These are phyloP conservation scores for Nannobrachium achirus DNA, from an alignment of 2,113 vertebrate species.

Conservation along the genomic window DNA sequence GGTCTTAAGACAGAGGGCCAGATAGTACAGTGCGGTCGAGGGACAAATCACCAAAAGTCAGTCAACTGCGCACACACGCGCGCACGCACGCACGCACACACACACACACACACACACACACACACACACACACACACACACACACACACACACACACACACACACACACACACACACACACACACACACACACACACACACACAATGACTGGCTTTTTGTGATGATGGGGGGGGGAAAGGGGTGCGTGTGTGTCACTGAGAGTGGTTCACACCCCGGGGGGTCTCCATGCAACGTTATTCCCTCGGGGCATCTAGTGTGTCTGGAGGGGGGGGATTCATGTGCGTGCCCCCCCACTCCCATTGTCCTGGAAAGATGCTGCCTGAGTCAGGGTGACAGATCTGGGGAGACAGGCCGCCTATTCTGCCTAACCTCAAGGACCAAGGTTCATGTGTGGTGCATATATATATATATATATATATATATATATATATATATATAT, in stretches of 20 bases:
- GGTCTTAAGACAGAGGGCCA: constrained; percentile 63
- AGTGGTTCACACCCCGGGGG: constrained; percentile 49
- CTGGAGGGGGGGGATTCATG: constrained; percentile 41
- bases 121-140: constrained; percentile 48
- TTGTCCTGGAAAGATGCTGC: constrained; percentile 64
- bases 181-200: constrained; percentile 45
- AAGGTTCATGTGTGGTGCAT: too few species aligned
- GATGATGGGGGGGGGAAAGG: constrained; percentile 33
- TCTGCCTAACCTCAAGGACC: neutral
- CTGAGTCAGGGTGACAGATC: constrained; percentile 71
- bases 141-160: constrained; percentile 44
- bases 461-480: too few species aligned
- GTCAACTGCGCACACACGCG: constrained; percentile 62
- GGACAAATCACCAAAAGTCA: constrained; percentile 72
- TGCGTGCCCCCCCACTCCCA: constrained; percentile 25
- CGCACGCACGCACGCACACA: constrained; percentile 47
- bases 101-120: constrained; percentile 48
- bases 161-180: too few species aligned
- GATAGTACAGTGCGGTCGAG: constrained; percentile 60
- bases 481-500: too few species aligned
- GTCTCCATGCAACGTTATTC: constrained; percentile 54
- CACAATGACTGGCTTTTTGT: constrained; percentile 61
- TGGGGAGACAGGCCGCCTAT: constrained; percentile 55
- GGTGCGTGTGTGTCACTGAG: constrained; percentile 36
- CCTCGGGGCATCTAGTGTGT: constrained; percentile 61